Evolutionary conservation across 2,888 invertebrate genomes (phyloP).

Genomic region (Drosophila gaucha): DNA sequence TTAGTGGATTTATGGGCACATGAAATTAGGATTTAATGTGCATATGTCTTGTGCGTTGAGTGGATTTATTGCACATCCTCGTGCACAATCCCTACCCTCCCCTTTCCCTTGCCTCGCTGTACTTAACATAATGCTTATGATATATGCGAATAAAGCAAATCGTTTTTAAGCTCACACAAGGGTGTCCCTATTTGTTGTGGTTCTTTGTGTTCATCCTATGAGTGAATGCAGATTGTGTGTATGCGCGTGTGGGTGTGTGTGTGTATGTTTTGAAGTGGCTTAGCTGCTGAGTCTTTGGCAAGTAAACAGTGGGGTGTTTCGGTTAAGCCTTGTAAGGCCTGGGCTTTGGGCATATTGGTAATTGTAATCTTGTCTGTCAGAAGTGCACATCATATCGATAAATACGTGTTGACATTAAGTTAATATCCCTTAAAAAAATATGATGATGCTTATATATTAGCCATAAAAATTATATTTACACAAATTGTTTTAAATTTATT

Average conservation of each 20-base stretch:
- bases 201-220: conserved; percentile 3
- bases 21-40: conserved; percentile 80
- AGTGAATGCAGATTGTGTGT: conserved; percentile 13
- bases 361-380: conserved; percentile 28
- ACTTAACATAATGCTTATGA: conserved; percentile 77
- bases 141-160: conserved; percentile 62
- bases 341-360: conserved; percentile 42
- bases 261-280: conserved; percentile 38
- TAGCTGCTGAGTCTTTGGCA: conserved; percentile 31
- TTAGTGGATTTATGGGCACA: conserved; percentile 79
- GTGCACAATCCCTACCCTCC: conserved; percentile 1
- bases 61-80: conserved; percentile 72
- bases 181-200: conserved; percentile 32
- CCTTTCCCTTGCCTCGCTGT: conserved; percentile 32
- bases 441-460: not conserved
- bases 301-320: conserved; percentile 10
- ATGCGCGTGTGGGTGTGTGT: conserved; percentile 9
- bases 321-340: not conserved
- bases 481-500: not conserved
- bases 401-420: not conserved
- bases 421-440: not conserved
- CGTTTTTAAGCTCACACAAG: conserved; percentile 46
- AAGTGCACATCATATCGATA: not conserved
- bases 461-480: not conserved
- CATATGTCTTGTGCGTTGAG: conserved; percentile 73